These are phyloP conservation scores for Ardeotis arabs DNA, from an alignment of 2,113 vertebrate genomes.

Conservation along the genomic window DNA sequence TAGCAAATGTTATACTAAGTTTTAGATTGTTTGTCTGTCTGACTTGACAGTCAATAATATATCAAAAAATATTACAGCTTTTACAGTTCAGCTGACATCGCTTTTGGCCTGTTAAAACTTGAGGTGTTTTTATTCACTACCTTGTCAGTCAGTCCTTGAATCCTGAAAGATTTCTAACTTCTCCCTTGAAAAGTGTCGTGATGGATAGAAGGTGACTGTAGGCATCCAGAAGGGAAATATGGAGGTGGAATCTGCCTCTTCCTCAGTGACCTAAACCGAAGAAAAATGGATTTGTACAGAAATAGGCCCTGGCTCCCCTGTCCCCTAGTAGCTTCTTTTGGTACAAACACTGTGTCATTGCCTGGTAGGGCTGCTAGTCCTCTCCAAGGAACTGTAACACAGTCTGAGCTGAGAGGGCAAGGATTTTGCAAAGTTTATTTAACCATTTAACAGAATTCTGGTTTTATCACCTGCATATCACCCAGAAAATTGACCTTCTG, in stretches of 20 bases:
- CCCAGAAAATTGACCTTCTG: neutral
- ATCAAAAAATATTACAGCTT: neutral
- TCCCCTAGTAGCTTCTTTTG: neutral
- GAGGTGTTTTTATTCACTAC: slow-evolving; percentile 21
- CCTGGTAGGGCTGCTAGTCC: neutral
- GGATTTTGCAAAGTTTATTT: neutral
- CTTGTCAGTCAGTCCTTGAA: slow-evolving; percentile 51
- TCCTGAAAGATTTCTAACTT: slow-evolving; percentile 35
- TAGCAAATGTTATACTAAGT: neutral
- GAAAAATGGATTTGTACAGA: neutral
- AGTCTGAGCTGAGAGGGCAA: neutral
- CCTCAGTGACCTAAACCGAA: neutral
- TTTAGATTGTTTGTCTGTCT: neutral
- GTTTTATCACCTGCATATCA: neutral
- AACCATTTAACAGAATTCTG: neutral
- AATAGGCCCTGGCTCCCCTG: neutral
- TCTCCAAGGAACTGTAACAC: neutral
- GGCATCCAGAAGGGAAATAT: neutral
- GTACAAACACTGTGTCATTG: neutral
- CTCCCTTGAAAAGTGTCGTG: slow-evolving; percentile 28
- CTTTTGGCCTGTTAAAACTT: neutral
- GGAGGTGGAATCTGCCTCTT: neutral
- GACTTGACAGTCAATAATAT: slow-evolving; percentile 36
- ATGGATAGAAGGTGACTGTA: slow-evolving; percentile 13
- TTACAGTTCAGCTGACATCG: neutral